Percentiles rank a stretch among this genome's conserved stretches.
Evolutionary conservation across 2,888 invertebrate genomes (phyloP).

Genomic region (Antheraea yamamai): DNA sequence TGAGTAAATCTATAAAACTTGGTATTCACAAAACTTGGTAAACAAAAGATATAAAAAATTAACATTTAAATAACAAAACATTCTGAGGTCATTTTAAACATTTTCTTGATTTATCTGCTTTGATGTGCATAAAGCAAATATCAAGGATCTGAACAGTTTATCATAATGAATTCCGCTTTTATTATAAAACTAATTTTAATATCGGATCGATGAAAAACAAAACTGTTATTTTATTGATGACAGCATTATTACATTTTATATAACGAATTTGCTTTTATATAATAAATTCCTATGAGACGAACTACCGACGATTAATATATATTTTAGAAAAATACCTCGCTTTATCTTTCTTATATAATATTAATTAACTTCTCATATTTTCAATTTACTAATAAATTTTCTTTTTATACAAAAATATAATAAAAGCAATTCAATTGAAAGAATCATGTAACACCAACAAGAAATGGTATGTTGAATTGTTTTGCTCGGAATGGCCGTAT

Average conservation of each 20-base stretch:
- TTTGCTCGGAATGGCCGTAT: slow-evolving; percentile 54
- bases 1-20: neutral
- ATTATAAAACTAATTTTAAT: neutral
- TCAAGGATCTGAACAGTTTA: neutral
- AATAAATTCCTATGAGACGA: neutral
- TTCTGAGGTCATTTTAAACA: neutral
- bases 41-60: neutral
- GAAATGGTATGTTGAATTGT: slow-evolving; percentile 42
- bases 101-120: neutral
- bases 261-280: neutral
- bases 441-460: slow-evolving; percentile 13
- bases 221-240: neutral
- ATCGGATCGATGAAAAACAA: neutral
- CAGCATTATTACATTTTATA: neutral
- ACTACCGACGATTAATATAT: neutral
- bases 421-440: slow-evolving; percentile 3
- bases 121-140: slow-evolving; percentile 1
- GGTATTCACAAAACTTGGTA: neutral
- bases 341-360: neutral
- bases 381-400: neutral
- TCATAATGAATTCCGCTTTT: neutral
- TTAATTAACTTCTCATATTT: neutral
- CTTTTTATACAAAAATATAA: neutral
- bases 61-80: neutral
- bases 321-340: neutral